Evolutionary conservation across 2,113 vertebrate genomes (phyloP).

Genomic region (Tachysurus fulvidraco): DNA sequence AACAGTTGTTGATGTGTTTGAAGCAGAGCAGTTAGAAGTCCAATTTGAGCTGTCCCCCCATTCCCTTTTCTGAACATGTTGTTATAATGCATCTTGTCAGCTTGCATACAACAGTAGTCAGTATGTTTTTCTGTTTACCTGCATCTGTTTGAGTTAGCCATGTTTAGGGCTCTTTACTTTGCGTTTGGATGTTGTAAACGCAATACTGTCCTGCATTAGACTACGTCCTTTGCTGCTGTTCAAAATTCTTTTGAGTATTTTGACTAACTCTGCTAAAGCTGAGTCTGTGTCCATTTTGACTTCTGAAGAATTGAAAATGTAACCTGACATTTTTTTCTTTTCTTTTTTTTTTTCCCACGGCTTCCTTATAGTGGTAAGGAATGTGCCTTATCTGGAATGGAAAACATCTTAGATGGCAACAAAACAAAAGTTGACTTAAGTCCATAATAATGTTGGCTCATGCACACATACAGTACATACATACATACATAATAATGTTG

Average conservation of each 20-base stretch:
- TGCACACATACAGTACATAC: no score
- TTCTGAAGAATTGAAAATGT: neutral
- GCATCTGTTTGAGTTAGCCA: neutral
- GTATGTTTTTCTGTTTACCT: slow-evolving; percentile 40
- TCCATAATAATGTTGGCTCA: no score
- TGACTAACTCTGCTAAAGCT: neutral
- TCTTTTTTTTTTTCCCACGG: neutral
- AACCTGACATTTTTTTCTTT: neutral
- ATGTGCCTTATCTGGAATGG: neutral
- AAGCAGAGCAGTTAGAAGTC: slow-evolving; percentile 73
- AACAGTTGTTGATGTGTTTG: slow-evolving; percentile 78
- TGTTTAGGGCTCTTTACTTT: neutral
- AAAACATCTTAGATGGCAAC: neutral
- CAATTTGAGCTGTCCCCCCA: slow-evolving; percentile 61
- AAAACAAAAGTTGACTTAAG: neutral
- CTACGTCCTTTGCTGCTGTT: neutral
- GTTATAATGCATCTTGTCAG: slow-evolving; percentile 67
- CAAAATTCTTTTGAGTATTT: neutral
- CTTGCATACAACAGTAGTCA: slow-evolving; percentile 56
- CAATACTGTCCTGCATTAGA: neutral
- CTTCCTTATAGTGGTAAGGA: neutral
- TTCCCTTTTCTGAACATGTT: slow-evolving; percentile 13
- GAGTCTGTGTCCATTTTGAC: neutral
- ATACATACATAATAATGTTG: neutral
- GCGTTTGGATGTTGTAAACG: neutral